phyloP scores from a whole-genome alignment of 2,797 vertebrate genomes.

The Neolamprologus multifasciatus region DNA sequence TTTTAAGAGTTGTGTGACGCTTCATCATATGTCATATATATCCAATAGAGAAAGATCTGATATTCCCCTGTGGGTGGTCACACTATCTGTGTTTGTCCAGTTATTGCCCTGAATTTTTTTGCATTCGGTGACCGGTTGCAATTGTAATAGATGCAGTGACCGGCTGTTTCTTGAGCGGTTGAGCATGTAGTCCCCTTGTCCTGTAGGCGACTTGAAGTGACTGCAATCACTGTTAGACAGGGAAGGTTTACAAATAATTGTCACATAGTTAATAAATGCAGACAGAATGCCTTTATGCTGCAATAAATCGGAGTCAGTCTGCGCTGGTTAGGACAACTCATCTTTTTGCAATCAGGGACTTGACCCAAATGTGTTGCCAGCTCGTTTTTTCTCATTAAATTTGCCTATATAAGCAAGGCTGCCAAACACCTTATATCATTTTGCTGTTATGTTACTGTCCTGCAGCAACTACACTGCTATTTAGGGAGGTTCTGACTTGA shows the following conservation, averaged over 20 bases:
- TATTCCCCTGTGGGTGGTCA: not conserved
- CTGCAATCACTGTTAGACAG: not conserved
- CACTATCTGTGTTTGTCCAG: not conserved
- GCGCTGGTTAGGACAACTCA: not conserved
- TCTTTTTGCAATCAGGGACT: not conserved
- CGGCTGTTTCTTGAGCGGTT: fast-evolving
- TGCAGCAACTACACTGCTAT: not conserved
- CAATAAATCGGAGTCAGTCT: not conserved
- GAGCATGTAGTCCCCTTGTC: not conserved
- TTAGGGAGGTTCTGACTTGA: not conserved
- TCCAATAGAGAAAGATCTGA: not conserved
- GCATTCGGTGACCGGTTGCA: not conserved
- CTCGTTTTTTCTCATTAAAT: not conserved
- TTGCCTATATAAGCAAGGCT: not conserved
- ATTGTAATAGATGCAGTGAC: not conserved
- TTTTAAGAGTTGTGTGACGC: not conserved
- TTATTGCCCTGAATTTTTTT: not conserved
- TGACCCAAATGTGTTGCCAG: not conserved
- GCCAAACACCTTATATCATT: not conserved
- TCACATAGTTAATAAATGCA: not conserved
- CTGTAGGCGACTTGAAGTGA: not conserved
- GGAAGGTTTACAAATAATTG: not conserved
- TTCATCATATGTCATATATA: not conserved
- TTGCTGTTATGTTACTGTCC: not conserved
- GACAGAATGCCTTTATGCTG: not conserved